Evolutionary conservation across 2,113 vertebrate genomes (phyloP), one percentile per base, ranked within the genome.

Genomic region (Tupaia tana): DNA sequence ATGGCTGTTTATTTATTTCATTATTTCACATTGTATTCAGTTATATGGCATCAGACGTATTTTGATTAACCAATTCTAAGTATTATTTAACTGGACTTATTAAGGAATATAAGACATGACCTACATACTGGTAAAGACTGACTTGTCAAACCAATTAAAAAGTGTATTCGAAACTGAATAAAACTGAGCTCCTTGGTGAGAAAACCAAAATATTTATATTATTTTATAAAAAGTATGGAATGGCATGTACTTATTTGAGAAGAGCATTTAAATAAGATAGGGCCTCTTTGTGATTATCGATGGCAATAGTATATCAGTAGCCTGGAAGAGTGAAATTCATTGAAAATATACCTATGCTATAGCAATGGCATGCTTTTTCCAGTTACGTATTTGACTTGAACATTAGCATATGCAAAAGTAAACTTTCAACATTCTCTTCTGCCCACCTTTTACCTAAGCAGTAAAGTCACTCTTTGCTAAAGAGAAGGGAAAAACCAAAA

Each of bases 11-110:
- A 34, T 90, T 87, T 34, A 59, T 73, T 80, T 94, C 22, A 6
- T 89, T 61, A 83, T 96, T 95, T 81, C 31, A 87, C 74, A 64
- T 95, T 87, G 7, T 73, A 24, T 90, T 91, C 16, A 54, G n/a
- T 87, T 86, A 69, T 10, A 74, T 54, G n/a, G 34, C 54, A 43
- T 86, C 58, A 14, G 52, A n/a, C 73, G 86, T 83, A 67, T 56
- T 89, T 91, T 64, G 10, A 89, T 86, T 27, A 95, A 69, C 9
- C 27, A 56, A 25, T 85, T 8, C 5, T 66, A 94, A 69, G 20
- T 89, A 66, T 86, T 90, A 90, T 85, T 89, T 74, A 29, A 56
- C 90, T 83, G 52, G 16, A 70, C 12, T 64, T 79, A 31, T 78
- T 78, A 74, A 77, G 25, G 19, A 88, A 78, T 89, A 66, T 59